Conservation (phyloP, 2,797 vertebrate genomes). For the Synaphobranchus kaupii region DNA sequence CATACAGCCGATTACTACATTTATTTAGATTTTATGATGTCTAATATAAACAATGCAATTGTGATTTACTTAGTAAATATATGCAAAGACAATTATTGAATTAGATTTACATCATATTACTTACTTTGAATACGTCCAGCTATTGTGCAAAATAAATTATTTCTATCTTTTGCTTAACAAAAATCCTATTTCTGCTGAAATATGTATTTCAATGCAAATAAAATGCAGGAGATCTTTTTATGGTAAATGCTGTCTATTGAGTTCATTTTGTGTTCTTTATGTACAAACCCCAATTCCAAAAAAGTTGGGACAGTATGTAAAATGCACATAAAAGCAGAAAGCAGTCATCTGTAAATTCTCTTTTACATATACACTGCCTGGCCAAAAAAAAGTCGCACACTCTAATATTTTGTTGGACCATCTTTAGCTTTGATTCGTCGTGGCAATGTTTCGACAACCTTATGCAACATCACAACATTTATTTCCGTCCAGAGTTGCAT, state of each 20-base stretch:
- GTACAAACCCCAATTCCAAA: not conserved
- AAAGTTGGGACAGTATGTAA: no score
- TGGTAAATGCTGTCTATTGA: not conserved
- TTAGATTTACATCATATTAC: slow-evolving; percentile 40
- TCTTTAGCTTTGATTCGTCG: no score
- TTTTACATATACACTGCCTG: no score
- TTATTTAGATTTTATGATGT: slow-evolving; percentile 34
- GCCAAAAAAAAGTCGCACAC: no score
- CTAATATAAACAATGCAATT: not conserved
- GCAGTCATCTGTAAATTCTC: no score
- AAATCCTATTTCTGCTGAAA: not conserved
- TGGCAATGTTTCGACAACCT: no score
- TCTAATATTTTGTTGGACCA: no score
- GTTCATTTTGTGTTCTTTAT: not conserved
- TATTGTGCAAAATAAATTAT: not conserved
- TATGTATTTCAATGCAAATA: slow-evolving; percentile 17
- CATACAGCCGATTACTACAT: slow-evolving; percentile 53
- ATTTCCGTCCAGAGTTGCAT: no score
- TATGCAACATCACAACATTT: no score
- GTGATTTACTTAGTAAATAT: not conserved
- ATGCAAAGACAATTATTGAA: slow-evolving; percentile 21
- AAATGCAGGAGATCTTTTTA: not conserved
- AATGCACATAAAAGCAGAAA: no score
- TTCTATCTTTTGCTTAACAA: not conserved
- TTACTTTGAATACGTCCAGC: not conserved